Base-by-base conservation (phyloP, 2,888 invertebrate genomes). In the Poecilus cupreus region DNA sequence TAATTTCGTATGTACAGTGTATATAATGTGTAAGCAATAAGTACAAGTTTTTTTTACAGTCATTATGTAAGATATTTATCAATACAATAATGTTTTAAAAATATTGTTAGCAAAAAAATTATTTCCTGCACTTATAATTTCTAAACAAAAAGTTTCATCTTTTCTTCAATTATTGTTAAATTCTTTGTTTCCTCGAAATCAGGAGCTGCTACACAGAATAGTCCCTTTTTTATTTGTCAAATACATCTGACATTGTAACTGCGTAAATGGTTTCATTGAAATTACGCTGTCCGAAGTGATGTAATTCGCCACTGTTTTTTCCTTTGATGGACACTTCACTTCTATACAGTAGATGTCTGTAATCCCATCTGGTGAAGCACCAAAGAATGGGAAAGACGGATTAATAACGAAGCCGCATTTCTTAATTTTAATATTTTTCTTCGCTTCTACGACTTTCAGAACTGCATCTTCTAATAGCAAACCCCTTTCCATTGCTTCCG, bases 211-310 rank as follows among this genome's bases (percentile, higher is more conserved):
- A 84, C 83, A 75, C 82, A 83, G 77, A 84, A 84, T 6, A 80
- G 18, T 26, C 80, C 75, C 24, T 51, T 81, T 81, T 78, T 54
- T 80, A 20, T 79, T 49, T 5, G 49, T 49, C 11, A 83, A 54
- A 64, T 60, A 75, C 85, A 85, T 85, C 80, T 85, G 83, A 3
- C 84, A 26, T 68, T 84, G 82, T 20, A 85, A 46, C 75, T 85
- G 84, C 8, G 81, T 8, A 2, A 39, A 39, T 5, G 2, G 10
- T 39, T 39, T 39, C 2, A 5, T 39, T 3, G 4, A 2, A 5
- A 39, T 39, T 11, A 5, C 10, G 2, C n/a, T 8, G 10, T 8
- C 10, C 10, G 3, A 2, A 5, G 39, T 39, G 2, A 39, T 39
- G 10, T 39, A 39, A 39, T 39, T 39, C 10, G 11, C 3, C 8